Evolutionary conservation across 2,113 vertebrate genomes (phyloP).

Genomic region (Setophaga coronata): DNA sequence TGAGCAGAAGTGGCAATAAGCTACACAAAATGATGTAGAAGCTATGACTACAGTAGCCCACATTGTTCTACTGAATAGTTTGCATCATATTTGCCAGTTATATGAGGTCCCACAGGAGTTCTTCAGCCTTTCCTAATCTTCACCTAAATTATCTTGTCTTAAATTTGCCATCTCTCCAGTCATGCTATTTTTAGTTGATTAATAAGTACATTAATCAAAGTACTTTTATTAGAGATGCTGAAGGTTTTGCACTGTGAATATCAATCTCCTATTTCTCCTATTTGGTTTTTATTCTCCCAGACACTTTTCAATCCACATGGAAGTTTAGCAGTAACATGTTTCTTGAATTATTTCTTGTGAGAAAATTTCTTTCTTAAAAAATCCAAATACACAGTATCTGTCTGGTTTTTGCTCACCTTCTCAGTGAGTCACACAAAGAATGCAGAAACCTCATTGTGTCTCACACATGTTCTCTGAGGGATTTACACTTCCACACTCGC

Average conservation of each 20-base stretch:
- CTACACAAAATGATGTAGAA: background rate
- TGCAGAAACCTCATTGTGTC: background rate
- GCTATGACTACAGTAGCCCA: background rate
- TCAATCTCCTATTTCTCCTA: background rate
- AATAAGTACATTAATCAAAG: background rate
- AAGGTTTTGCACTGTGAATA: background rate
- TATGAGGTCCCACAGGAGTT: background rate
- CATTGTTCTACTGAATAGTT: background rate
- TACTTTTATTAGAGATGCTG: background rate
- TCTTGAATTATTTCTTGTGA: background rate
- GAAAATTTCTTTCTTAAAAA: background rate
- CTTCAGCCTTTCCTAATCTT: background rate
- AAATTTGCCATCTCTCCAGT: background rate
- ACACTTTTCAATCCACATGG: background rate
- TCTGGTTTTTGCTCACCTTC: background rate
- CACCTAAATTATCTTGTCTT: background rate
- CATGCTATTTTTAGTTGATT: background rate
- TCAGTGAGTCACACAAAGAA: background rate
- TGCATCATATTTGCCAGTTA: background rate
- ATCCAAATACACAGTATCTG: background rate
- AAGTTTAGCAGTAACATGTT: background rate
- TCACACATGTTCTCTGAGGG: background rate
- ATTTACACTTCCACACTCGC: conserved; percentile 6
- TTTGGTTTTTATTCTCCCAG: background rate
- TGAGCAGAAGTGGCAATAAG: background rate